Evolutionary conservation across 2,888 invertebrate genomes (phyloP), one percentile per base, ranked within the genome.

Genomic region (Arrhopalites spinosus): DNA sequence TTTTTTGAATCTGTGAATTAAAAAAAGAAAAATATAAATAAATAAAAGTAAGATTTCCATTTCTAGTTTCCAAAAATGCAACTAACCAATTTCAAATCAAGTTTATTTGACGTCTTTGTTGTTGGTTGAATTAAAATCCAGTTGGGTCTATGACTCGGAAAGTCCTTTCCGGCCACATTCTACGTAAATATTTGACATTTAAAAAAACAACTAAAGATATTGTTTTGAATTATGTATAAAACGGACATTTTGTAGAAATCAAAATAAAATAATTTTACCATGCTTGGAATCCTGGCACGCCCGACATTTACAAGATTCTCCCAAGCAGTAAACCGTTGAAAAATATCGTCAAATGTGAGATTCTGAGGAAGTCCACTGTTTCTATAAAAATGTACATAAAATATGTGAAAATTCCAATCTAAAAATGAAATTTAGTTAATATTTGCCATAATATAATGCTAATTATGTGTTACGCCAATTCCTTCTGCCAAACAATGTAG

Each of bases 301-400:
- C 90, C 89, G 17, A 92, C 83, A 84, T 91, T 90, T 73, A 91
- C 84, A 78, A 85, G 86, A 84, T 91, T 91, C 83, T 86, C 86
- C 83, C 85, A 88, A 0, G 84, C 77, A 0, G 85, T 82, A 15
- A 80, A 72, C 29, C 71, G 27, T 11, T 69, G 75, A 13, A 81
- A 71, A 23, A 78, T 53, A 61, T 81, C 79, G 0, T 73, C 64
- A 59, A 68, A 67, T 47, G 78, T 75, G 1, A 76, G 76, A 27
- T 2, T 50, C 8, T 53, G 56, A 29, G 59, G 56, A 17, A 70
- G 23, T 1, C 23, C 36, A 8, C 30, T 47, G 11, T 50, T 15
- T 23, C 70, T 56, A 29, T 47, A 53, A 17, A 25, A 43, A 45
- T 68, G 36, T 8, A 13, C 15, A 17, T 50, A 25, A 8, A 27